A percentile compares a stretch with the other conserved stretches of the same genome.
phyloP scores from a whole-genome alignment of 1,140 invertebrate species.

The Protaetia brevitarsis region DNA sequence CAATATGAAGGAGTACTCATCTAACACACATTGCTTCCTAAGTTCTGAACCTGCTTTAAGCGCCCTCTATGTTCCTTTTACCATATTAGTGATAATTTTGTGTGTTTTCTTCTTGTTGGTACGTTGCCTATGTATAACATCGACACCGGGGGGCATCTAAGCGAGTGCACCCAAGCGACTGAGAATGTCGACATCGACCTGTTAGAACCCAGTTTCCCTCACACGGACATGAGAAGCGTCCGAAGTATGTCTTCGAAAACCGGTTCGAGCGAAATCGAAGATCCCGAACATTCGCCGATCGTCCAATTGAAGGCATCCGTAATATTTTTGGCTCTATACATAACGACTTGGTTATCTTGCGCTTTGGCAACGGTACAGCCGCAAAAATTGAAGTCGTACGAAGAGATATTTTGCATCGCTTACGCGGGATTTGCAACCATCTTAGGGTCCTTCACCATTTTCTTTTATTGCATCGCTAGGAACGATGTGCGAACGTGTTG shows the following conservation, averaged over 20 bases:
- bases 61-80: conserved; percentile 75
- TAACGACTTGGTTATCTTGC: conserved; percentile 71
- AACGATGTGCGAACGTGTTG: conserved; percentile 77
- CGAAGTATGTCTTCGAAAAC: conserved; percentile 61
- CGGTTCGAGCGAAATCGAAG: conserved; percentile 71
- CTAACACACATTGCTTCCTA: conserved; percentile 81
- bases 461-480: conserved; percentile 81
- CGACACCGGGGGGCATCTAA: conserved; percentile 66
- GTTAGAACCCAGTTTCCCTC: conserved; percentile 61
- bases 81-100: conserved; percentile 70
- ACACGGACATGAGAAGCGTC: conserved; percentile 56
- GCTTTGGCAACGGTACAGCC: conserved; percentile 67
- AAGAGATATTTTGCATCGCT: conserved; percentile 73
- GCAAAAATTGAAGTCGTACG: conserved; percentile 60
- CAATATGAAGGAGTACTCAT: conserved; percentile 79
- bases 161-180: conserved; percentile 76
- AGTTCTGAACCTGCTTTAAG: conserved; percentile 74
- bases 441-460: conserved; percentile 77
- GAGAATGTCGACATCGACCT: conserved; percentile 79
- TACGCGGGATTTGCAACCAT: conserved; percentile 69
- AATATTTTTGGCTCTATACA: conserved; percentile 71
- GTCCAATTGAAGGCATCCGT: conserved; percentile 78
- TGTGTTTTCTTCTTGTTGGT: conserved; percentile 73
- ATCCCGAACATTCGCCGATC: conserved; percentile 75
- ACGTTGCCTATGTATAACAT: conserved; percentile 64